Percentiles rank a stretch among this genome's conserved stretches.
Evolutionary conservation across 2,888 invertebrate genomes (phyloP).

Genomic region (Ariolimax columbianus): DNA sequence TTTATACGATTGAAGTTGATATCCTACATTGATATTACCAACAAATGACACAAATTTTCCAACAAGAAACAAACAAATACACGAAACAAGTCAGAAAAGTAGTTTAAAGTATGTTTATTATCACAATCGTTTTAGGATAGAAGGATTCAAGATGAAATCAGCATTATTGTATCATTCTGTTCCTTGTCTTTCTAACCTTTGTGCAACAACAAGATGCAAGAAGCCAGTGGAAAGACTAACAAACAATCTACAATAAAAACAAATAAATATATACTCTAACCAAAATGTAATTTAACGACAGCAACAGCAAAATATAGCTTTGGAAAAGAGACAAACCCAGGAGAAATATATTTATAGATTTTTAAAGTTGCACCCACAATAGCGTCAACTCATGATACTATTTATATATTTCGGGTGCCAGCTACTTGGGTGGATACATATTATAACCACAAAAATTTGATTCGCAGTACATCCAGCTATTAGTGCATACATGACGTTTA

Average conservation of each 20-base stretch:
- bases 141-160: constrained; percentile 8
- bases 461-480: too few species aligned
- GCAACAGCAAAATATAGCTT: neutral
- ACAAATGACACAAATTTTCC: neutral
- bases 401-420: neutral
- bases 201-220: constrained; percentile 5
- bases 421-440: neutral
- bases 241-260: neutral
- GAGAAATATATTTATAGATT: neutral
- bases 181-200: constrained; percentile 6
- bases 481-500: too few species aligned
- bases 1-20: too few species aligned
- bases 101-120: constrained; percentile 13
- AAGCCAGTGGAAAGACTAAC: neutral
- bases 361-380: neutral
- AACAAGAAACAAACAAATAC: neutral
- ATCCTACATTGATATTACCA: too few species aligned
- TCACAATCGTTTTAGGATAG: constrained; percentile 26
- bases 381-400: neutral
- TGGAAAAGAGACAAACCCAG: neutral
- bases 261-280: neutral
- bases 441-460: too few species aligned
- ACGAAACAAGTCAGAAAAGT: neutral
- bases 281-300: neutral
- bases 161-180: neutral